Percentiles rank a stretch among this genome's conserved stretches.
phyloP scores from a whole-genome alignment of 1,140 invertebrate species.

The Diploscapter pachys region DNA sequence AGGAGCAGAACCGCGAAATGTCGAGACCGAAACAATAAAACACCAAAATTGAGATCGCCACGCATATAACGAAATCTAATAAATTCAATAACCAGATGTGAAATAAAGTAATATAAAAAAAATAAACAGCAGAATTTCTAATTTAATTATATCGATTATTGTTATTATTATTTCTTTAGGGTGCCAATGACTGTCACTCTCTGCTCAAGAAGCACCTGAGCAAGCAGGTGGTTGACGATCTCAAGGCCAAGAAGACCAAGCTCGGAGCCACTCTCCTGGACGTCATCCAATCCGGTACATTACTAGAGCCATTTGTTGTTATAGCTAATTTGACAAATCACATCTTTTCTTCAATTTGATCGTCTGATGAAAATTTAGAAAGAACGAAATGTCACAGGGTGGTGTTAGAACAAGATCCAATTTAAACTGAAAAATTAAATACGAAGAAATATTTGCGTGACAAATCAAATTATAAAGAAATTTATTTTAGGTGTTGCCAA shows the following conservation, averaged over 20 bases:
- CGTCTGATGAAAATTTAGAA: no score
- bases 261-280: constrained; percentile 57
- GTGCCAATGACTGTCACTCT: constrained; percentile 58
- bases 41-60: constrained; percentile 3
- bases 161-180: constrained; percentile 36
- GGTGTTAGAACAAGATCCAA: no score
- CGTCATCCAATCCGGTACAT: constrained; percentile 56
- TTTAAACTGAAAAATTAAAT: no score
- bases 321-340: no score
- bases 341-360: no score
- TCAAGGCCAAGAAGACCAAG: constrained; percentile 56
- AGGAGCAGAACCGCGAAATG: neutral
- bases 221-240: constrained; percentile 58
- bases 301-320: neutral
- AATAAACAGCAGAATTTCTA: neutral
- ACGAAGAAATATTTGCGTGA: neutral
- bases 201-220: constrained; percentile 60
- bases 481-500: constrained; percentile 67
- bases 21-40: neutral
- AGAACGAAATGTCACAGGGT: no score
- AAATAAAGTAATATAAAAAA: neutral
- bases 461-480: neutral
- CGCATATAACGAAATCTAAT: neutral
- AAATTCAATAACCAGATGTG: neutral
- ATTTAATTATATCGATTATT: neutral